Conservation (phyloP, 64 coral and sea anemone genomes). For the Cladopsammia gracilis region DNA sequence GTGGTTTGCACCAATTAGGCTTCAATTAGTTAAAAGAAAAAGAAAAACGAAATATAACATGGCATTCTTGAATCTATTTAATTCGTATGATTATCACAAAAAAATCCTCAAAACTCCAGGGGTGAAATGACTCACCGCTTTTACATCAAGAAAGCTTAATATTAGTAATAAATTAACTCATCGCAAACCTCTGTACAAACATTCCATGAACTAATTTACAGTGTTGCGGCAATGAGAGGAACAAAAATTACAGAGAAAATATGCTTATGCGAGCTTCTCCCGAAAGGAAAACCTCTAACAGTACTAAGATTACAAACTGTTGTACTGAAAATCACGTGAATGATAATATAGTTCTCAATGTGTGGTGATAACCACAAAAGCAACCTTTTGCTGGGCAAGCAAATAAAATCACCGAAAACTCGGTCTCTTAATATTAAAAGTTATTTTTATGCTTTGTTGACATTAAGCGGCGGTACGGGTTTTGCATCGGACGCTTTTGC, state of each 20-base stretch:
- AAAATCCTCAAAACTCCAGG: conserved; percentile 15
- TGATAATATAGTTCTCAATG: conserved; percentile 22
- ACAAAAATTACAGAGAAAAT: conserved; percentile 32
- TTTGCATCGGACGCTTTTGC: conserved; percentile 44
- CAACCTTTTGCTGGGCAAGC: neutral
- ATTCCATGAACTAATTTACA: conserved; percentile 50
- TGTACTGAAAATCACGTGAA: conserved; percentile 6
- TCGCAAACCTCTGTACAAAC: conserved; percentile 64
- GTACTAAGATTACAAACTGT: neutral
- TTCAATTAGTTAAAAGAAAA: no score
- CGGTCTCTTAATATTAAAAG: neutral
- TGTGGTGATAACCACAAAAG: neutral
- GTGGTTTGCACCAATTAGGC: no score
- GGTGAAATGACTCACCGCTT: conserved; percentile 47
- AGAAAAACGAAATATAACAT: neutral
- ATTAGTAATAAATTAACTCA: conserved; percentile 55
- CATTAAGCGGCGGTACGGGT: conserved; percentile 4
- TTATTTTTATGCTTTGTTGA: conserved; percentile 15
- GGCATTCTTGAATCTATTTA: conserved; percentile 18
- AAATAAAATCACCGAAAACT: conserved; percentile 53
- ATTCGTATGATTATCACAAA: conserved; percentile 52
- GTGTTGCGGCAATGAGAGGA: conserved; percentile 53
- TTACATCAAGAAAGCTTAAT: conserved; percentile 50
- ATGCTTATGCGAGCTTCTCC: neutral
- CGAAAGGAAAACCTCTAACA: neutral